Evolutionary conservation across 2,888 invertebrate genomes (phyloP).

Genomic region (Drosophila atroscutellata): DNA sequence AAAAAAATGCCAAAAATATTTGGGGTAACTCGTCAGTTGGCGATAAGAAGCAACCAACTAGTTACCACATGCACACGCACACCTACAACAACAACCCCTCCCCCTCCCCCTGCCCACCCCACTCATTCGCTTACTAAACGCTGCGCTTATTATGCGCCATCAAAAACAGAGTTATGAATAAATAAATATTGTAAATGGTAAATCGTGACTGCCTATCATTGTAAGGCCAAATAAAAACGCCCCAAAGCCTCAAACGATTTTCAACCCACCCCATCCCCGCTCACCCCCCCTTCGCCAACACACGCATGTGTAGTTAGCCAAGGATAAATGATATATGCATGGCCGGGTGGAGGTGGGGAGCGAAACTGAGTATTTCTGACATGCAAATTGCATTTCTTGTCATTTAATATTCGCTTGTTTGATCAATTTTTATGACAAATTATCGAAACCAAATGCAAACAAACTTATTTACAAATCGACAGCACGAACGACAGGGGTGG

Average conservation of each 20-base stretch:
- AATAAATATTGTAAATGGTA: constrained; percentile 79
- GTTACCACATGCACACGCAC: constrained; percentile 5
- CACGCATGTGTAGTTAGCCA: constrained; percentile 42
- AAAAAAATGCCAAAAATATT: constrained; percentile 56
- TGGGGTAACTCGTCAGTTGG: constrained; percentile 53
- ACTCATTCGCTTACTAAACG: constrained; percentile 23
- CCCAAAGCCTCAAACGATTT: not conserved
- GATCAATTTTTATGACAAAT: constrained; percentile 81
- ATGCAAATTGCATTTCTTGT: constrained; percentile 77
- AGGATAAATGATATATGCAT: constrained; percentile 57
- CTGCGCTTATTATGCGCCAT: constrained; percentile 58
- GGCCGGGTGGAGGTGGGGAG: not conserved
- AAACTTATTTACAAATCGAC: constrained; percentile 15
- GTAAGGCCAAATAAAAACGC: constrained; percentile 19
- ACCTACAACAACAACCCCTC: not conserved
- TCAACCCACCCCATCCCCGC: not conserved
- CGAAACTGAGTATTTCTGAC: constrained; percentile 44
- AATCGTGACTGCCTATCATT: constrained; percentile 78
- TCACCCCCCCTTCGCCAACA: constrained; percentile 13
- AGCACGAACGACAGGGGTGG: not conserved
- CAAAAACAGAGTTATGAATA: constrained; percentile 70
- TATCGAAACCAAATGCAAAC: constrained; percentile 43
- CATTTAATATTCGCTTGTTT: constrained; percentile 72
- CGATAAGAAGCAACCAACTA: constrained; percentile 40
- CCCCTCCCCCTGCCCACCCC: not conserved